Base-by-base conservation (phyloP, 2,888 invertebrate genomes). In the Autographa gamma region DNA sequence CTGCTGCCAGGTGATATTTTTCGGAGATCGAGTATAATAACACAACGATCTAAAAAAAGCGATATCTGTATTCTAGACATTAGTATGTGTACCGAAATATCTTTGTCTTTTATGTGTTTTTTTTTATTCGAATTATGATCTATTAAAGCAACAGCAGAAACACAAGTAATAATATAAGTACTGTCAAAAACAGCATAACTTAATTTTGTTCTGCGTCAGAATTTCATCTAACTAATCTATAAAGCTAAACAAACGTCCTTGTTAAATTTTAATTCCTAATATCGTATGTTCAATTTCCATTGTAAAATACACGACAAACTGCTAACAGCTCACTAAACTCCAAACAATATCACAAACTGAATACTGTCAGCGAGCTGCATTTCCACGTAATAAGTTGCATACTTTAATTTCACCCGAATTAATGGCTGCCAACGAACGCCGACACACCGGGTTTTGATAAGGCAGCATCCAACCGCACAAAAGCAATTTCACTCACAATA, bases 401-500 rank as follows among this genome's bases (percentile, higher is more conserved):
- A 69, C 68, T 73, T 71, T 60, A 34, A 73, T 71, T 61, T 69
- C 19, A 52, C n/a, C 58, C 6, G n/a, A 79, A 82, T 69, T 62
- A 73, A 81, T 69, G 62, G 41, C 54, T 38, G n/a, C 62, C 32
- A 9, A 58, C 70, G 43, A 74, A 78, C 68, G 68, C 68, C 77
- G 71, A 74, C 79, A 74, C 61, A 60, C 32, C 56, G 56, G 73
- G 79, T 73, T 82, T 84, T 71, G 66, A 65, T 76, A 79, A 75
- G 71, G 77, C 67, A 74, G 79, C 76, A 79, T 31, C 66, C 71
- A 73, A 81, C 82, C 79, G 63, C 75, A 84, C 79, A 84, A 86
- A 85, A 84, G 84, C 85, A 85, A 84, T 85, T 81, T 73, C 75
- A 82, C 82, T 84, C 84, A 80, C 77, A 83, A 84, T 78, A 81